Evolutionary conservation across 2,797 vertebrate species (phyloP).

Genomic region (Pitangus sulphuratus): DNA sequence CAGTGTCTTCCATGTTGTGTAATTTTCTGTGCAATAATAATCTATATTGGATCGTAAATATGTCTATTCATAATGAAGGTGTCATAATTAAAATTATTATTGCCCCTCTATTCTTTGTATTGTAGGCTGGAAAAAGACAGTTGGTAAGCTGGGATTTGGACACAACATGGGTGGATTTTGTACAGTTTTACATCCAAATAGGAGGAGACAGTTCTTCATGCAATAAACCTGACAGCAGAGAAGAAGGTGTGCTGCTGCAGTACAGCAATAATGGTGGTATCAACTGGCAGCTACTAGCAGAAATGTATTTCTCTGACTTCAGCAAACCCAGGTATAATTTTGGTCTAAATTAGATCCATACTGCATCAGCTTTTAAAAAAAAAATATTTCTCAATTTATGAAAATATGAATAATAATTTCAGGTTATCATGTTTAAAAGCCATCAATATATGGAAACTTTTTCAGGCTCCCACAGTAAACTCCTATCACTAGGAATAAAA

Average conservation of each 20-base stretch:
- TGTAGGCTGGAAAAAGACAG: conserved; percentile 92
- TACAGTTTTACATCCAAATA: conserved; percentile 97
- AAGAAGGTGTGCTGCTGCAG: conserved; percentile 94
- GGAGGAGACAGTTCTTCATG: conserved; percentile 91
- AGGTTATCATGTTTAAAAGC: neutral
- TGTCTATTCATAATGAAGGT: neutral
- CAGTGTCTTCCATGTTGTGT: neutral
- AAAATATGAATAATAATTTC: neutral
- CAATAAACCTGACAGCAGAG: conserved; percentile 94
- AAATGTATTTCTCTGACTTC: conserved; percentile 99
- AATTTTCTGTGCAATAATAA: neutral
- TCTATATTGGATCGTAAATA: neutral
- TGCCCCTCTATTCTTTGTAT: neutral
- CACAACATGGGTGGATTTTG: conserved; percentile 97
- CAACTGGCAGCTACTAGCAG: conserved; percentile 94
- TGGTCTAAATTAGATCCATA: neutral
- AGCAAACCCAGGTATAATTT: conserved; percentile 88
- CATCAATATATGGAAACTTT: neutral
- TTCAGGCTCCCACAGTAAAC: neutral
- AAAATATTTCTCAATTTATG: neutral
- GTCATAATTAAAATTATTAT: neutral
- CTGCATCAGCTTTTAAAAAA: neutral
- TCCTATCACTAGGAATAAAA: neutral
- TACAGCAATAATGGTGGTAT: conserved; percentile 97
- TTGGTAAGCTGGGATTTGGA: conserved; percentile 95